Percentiles rank a stretch among this genome's conserved stretches.
phyloP scores from a whole-genome alignment of 64 coral and sea anemone genomes.

The Dendrophyllia cribrosa region DNA sequence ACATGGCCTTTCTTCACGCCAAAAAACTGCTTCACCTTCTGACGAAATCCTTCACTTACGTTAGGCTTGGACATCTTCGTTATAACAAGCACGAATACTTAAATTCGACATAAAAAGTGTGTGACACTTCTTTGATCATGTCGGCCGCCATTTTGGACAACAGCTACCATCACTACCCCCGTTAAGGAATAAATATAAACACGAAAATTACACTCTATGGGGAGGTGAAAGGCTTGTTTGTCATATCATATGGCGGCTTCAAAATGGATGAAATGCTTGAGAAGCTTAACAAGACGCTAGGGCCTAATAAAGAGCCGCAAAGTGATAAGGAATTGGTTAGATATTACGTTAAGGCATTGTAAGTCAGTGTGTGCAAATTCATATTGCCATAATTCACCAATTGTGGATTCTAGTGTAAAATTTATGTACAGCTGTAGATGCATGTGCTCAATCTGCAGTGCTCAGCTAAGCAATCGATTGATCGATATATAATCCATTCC shows the following conservation, averaged over 20 bases:
- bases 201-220: neutral
- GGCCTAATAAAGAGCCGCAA: slow-evolving; percentile 28
- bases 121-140: neutral
- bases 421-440: too few species aligned
- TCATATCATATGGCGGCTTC: neutral
- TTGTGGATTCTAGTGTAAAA: too few species aligned
- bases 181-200: neutral
- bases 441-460: too few species aligned
- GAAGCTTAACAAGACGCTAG: slow-evolving; percentile 1
- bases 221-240: neutral
- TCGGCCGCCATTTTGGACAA: slow-evolving; percentile 46
- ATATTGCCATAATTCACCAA: neutral
- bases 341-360: slow-evolving; percentile 61
- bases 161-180: neutral
- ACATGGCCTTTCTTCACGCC: slow-evolving; percentile 67
- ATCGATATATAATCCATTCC: neutral
- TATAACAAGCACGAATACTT: neutral
- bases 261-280: slow-evolving; percentile 20
- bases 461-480: too few species aligned
- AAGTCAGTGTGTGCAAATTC: neutral
- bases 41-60: slow-evolving; percentile 59
- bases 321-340: slow-evolving; percentile 64
- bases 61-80: slow-evolving; percentile 49
- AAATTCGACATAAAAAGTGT: neutral
- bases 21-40: slow-evolving; percentile 73